A percentile compares a stretch with the other conserved stretches of the same genome.
Evolutionary conservation across 2,113 vertebrate genomes (phyloP).

Genomic region (crab-eating macaque (Macaca fascicularis)): T2T-MFA8v1.1 NC_088379.1:64215001-64215500

Average conservation of each 20-base stretch:
- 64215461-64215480: neutral
- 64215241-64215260: neutral
- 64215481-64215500: neutral
- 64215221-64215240: neutral
- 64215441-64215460: neutral
- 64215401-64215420: neutral
- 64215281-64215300: neutral
- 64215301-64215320: neutral
- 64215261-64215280: neutral
- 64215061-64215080: neutral
- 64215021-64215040: neutral
- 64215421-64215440: neutral
- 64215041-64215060: neutral
- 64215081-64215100: neutral
- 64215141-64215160: neutral
- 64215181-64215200: neutral
- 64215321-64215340: neutral
- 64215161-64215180: neutral
- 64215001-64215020: neutral
- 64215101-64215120: neutral
- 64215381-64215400: neutral
- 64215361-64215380: neutral
- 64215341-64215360: neutral
- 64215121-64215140: neutral
- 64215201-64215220: neutral